These are phyloP conservation scores for Rhyzopertha dominica DNA, from an alignment of 1,140 invertebrate species.

Conservation along the genomic window DNA sequence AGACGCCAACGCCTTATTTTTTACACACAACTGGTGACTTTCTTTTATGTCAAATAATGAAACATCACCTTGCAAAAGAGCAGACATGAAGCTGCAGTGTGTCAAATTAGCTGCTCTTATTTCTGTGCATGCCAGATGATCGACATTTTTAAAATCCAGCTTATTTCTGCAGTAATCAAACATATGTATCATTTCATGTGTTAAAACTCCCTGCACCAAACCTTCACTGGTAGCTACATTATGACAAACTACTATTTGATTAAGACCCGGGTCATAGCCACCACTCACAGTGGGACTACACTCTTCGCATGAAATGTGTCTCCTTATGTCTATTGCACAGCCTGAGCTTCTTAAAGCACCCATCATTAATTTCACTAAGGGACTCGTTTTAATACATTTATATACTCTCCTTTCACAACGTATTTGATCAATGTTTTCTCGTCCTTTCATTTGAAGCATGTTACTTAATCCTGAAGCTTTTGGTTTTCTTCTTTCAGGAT, in stretches of 20 bases:
- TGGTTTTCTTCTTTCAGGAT: conserved; percentile 70
- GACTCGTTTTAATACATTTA: conserved; percentile 69
- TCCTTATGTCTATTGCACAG: conserved; percentile 73
- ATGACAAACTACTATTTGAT: conserved; percentile 91
- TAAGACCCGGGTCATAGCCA: conserved; percentile 84
- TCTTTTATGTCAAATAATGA: conserved; percentile 68
- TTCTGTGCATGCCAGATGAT: conserved; percentile 94
- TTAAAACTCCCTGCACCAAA: conserved; percentile 71
- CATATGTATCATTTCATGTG: conserved; percentile 95
- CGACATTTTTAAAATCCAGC: conserved; percentile 82
- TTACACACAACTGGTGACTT: conserved; percentile 82
- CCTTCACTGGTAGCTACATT: conserved; percentile 65
- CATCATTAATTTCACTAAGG: conserved; percentile 81
- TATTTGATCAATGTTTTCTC: conserved; percentile 62
- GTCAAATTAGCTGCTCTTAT: conserved; percentile 86
- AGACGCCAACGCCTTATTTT: conserved; percentile 77
- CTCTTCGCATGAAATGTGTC: conserved; percentile 89
- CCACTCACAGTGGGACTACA: conserved; percentile 79
- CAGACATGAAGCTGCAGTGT: conserved; percentile 84
- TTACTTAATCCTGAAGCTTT: conserved; percentile 46
- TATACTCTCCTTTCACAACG: conserved; percentile 80
- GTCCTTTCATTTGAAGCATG: conserved; percentile 58
- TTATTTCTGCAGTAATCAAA: conserved; percentile 91
- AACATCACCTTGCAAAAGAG: conserved; percentile 70
- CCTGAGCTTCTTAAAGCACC: conserved; percentile 77